These are phyloP conservation scores for Pectinophora gossypiella DNA, from an alignment of 1,140 invertebrate genomes.

Conservation along the genomic window DNA sequence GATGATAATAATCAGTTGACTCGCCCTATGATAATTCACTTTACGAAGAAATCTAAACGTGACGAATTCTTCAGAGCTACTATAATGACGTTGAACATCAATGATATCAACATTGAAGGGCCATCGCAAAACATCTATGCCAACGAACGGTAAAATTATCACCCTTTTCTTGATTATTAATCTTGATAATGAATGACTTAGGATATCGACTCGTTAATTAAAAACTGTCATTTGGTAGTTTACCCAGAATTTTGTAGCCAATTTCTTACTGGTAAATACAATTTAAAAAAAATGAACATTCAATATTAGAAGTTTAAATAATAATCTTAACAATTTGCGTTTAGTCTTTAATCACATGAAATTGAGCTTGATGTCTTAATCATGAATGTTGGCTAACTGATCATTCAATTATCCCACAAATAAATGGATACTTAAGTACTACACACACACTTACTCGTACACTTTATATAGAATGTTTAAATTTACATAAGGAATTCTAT, in stretches of 20 bases:
- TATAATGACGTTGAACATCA: not conserved
- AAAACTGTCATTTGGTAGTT: not conserved
- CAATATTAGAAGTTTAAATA: not conserved
- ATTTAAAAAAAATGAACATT: not conserved
- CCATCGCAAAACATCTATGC: not conserved
- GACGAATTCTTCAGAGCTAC: slow-evolving; percentile 1
- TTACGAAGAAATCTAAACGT: not conserved
- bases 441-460: too few species aligned
- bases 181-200: not conserved
- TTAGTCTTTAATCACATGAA: not conserved
- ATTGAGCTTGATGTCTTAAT: not conserved
- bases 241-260: not conserved
- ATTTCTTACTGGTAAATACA: not conserved
- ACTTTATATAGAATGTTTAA: not conserved
- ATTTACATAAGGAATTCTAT: not conserved
- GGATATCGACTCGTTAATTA: not conserved
- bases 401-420: not conserved
- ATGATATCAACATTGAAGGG: not conserved
- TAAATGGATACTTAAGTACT: too few species aligned
- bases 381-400: not conserved
- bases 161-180: not conserved
- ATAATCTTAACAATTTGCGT: not conserved
- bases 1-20: not conserved
- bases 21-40: not conserved
- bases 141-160: slow-evolving; percentile 1